A percentile compares a stretch with the other conserved stretches of the same genome.
These are phyloP conservation scores for Myopa tessellatipennis DNA, from an alignment of 2,888 invertebrate species.

Conservation along the genomic window DNA sequence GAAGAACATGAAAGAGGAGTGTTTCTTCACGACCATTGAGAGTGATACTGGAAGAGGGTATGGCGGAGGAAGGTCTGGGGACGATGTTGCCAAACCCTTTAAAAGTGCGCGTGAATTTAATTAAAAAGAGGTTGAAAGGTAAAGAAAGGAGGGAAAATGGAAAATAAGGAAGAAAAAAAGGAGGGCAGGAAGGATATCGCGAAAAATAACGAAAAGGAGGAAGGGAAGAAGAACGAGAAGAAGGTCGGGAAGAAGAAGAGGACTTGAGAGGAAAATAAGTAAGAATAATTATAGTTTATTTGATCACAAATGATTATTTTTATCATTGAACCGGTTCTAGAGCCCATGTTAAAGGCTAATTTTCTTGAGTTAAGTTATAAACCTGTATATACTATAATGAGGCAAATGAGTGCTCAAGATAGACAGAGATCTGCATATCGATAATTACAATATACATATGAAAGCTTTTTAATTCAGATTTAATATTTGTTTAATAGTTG, in stretches of 20 bases:
- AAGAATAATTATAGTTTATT: too few relatives aligned
- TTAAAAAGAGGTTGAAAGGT: not conserved
- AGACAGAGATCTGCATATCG: too few relatives aligned
- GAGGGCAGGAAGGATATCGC: not conserved
- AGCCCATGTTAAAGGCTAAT: too few relatives aligned
- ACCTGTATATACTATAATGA: too few relatives aligned
- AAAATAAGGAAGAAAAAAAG: not conserved
- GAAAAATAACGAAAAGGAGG: not conserved
- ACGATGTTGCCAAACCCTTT: not conserved
- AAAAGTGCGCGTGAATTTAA: too few relatives aligned
- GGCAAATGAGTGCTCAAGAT: too few relatives aligned
- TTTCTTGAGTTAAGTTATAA: too few relatives aligned
- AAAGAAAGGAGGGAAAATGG: not conserved
- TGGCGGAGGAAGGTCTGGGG: not conserved
- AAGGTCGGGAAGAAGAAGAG: not conserved
- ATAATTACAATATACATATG: too few relatives aligned
- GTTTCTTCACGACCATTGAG: not conserved
- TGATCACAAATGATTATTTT: too few relatives aligned
- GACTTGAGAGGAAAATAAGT: not conserved
- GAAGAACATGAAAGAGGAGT: slow-evolving; percentile 27
- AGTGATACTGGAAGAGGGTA: not conserved
- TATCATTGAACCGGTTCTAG: too few relatives aligned
- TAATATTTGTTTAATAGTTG: too few relatives aligned
- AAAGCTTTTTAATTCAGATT: too few relatives aligned
- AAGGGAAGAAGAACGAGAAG: not conserved